A percentile compares a stretch with the other conserved stretches of the same genome.
Evolutionary conservation across 2,888 invertebrate species (phyloP).

Genomic region (Macrophya annulata): DNA sequence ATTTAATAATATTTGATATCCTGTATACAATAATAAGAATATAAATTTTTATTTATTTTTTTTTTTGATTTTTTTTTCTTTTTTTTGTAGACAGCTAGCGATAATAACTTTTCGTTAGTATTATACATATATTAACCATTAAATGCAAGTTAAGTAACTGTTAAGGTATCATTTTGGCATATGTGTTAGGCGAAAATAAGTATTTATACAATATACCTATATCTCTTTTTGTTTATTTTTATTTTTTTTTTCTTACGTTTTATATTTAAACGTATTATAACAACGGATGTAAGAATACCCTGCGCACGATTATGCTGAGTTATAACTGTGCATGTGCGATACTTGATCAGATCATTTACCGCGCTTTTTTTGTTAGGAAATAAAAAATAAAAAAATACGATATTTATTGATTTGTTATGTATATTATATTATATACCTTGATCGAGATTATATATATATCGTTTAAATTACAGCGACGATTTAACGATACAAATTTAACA

Average conservation of each 20-base stretch:
- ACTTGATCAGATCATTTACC: slow-evolving; percentile 23
- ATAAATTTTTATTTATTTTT: too few species aligned
- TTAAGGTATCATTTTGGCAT: slow-evolving; percentile 42
- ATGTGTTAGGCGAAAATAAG: slow-evolving; percentile 42
- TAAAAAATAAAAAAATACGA: slow-evolving; percentile 12
- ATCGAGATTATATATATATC: background rate
- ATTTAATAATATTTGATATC: slow-evolving; percentile 11
- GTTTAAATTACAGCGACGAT: background rate
- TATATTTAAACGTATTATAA: background rate
- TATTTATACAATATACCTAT: slow-evolving; percentile 7
- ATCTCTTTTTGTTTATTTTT: background rate
- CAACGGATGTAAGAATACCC: background rate
- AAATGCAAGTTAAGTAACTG: slow-evolving; percentile 38
- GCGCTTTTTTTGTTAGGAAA: slow-evolving; percentile 23
- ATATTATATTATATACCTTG: slow-evolving; percentile 2
- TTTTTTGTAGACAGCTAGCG: background rate
- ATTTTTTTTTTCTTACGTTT: background rate
- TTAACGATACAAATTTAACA: background rate
- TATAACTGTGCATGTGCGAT: too few species aligned
- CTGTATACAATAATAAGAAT: slow-evolving; percentile 19
- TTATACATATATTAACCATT: slow-evolving; percentile 14
- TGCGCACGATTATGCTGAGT: background rate
- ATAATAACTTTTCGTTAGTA: slow-evolving; percentile 13
- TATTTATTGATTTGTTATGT: slow-evolving; percentile 1
- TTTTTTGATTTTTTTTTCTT: too few species aligned